Evolutionary conservation across 2,888 invertebrate genomes (phyloP), one percentile per base, ranked within the genome.

Genomic region (Drosophila anomalata): DNA sequence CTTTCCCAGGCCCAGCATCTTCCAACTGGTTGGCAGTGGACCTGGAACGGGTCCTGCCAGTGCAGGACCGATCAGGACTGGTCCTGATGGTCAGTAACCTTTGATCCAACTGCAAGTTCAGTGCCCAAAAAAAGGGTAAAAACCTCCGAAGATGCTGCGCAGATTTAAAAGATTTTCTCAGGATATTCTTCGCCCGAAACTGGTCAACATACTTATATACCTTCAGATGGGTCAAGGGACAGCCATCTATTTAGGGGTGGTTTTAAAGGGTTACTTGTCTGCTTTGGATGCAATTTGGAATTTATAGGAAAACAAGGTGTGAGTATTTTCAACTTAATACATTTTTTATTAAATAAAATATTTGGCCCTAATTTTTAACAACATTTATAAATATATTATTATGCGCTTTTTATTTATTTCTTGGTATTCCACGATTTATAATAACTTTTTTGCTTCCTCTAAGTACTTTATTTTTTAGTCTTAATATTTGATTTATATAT

Each of bases 11-110:
- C 57, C 41, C 51, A 66, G 63, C 65, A 52, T 61, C 57, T 68
- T 66, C 51, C 63, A 65, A 63, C 65, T 63, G 65, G 59, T 59
- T 42, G 60, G n/a, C 20, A 39, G 39, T 26, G 24, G 41, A n/a
- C 31, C 24, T 2, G 39, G 41, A 66, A 65, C 78, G 57, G 50
- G 78, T 76, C 69, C 52, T 57, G 57, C 14, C 55, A 22, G 29
- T 33, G 57, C 8, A 7, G 41, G 39, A 33, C 31, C 20, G 14
- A 33, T 9, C 33, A 12, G 47, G 52, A 48, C 50, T 48, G 12
- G 39, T 44, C 47, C 36, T 50, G 46, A 42, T 81, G 89, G 85
- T 76, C 88, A 83, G 47, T 78, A 69, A 88, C 89, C 89, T 88
- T 79, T 89, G 85, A 88, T 79, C 88, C 73, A 65, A 73, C 44